Base-by-base conservation (phyloP, 37 sponge, comb jelly and placozoan species). In the Crambe crambe region DNA sequence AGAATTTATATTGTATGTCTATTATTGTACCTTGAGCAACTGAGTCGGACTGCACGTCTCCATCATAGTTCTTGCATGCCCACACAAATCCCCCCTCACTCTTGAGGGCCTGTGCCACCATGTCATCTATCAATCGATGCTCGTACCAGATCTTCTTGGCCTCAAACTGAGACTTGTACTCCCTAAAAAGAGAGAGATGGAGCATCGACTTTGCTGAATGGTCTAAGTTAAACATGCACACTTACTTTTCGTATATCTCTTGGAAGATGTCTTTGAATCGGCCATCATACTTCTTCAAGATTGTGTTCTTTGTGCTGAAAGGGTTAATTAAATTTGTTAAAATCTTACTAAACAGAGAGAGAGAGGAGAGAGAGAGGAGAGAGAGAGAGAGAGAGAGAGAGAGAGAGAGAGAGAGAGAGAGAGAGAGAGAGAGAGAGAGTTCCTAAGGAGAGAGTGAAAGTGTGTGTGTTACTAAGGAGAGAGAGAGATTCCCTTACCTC, bases 51-150 rank as follows among this genome's bases (percentile, higher is more conserved):
- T 97, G 97, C 2, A 97, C 97, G 65, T 97, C 97, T 56, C 97
- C 97, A 70, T 97, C 97, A 36, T 97, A 97, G 90, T 97, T 97
- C 88, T 97, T 97, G 70, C 97, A 97, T 39, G 97, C 95, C 97
- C 97, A 97, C 68, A 97, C 92, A 80, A 94, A 97, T 26, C 95
- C 97, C 20, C 97, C 97, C 69, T 91, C 92, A 39, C 89, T 89
- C 84, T 97, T 97, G 62, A 97, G 66, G 27, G 94, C 91, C 44
- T 94, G 93, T 1, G 97, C 97, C 25, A 97, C 97, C 97, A 97
- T 97, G 81, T 97, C 97, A 60, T 97, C 97, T 57, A 97, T 97
- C 47, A 97, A 86, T 5, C 97, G 75, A 68, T 97, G 97, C 73
- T 97, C 97, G 37, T 97, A 97, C 97, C 97, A 97, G 62, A 97